Evolutionary conservation across 2,113 vertebrate species (phyloP).

Genomic region (Reinhardtius hippoglossoides): DNA sequence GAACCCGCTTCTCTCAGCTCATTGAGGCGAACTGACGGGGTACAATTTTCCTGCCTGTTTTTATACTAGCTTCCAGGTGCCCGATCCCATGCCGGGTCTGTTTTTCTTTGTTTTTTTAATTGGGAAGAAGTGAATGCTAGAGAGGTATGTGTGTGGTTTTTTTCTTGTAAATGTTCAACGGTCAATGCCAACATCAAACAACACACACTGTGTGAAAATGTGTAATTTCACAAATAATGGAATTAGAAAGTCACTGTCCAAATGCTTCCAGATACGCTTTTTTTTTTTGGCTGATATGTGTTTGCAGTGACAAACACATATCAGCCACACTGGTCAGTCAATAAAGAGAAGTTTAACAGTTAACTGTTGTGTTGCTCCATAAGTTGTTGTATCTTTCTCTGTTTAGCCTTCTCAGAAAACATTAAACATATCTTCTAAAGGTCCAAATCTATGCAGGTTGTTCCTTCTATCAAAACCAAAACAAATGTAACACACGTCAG

Average conservation of each 20-base stretch:
- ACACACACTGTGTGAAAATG: conserved; percentile 19
- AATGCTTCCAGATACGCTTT: conserved; percentile 6
- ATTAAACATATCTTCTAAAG: too few relatives aligned
- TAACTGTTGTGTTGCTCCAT: not conserved
- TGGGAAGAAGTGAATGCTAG: conserved; percentile 49
- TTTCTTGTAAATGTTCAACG: conserved; percentile 41
- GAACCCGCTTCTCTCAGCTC: conserved; percentile 42
- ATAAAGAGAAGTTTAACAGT: not conserved
- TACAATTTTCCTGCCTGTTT: conserved; percentile 56
- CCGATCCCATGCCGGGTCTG: conserved; percentile 10
- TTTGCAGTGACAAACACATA: not conserved
- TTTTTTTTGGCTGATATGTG: too few relatives aligned
- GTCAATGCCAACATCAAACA: conserved; percentile 61
- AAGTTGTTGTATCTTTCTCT: not conserved
- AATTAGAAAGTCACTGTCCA: not conserved
- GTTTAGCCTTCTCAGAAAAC: not conserved
- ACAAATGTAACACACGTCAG: not conserved
- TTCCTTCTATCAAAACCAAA: too few relatives aligned
- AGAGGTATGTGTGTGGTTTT: conserved; percentile 6
- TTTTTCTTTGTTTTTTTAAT: conserved; percentile 34
- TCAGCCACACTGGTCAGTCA: conserved; percentile 18
- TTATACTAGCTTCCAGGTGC: conserved; percentile 51
- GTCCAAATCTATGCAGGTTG: too few relatives aligned
- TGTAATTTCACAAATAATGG: conserved; percentile 15
- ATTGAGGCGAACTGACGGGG: conserved; percentile 39